These are phyloP conservation scores for Cynaeus angustus DNA, from an alignment of 2,888 invertebrate species.

Conservation along the genomic window DNA sequence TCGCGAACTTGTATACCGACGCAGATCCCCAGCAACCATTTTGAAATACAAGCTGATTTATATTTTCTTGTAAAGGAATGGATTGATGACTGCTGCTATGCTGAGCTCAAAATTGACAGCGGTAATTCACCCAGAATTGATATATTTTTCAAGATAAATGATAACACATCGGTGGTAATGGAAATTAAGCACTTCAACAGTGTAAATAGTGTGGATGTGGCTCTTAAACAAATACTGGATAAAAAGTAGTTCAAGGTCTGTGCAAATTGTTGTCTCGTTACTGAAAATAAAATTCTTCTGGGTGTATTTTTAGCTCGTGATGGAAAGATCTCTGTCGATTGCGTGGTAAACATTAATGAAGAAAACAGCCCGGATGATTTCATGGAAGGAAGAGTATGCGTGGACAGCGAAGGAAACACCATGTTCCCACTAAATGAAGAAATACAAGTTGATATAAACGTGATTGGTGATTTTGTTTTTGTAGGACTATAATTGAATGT, in stretches of 20 bases:
- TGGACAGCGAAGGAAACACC: too few relatives aligned
- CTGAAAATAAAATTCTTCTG: too few relatives aligned
- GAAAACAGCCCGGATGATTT: constrained; percentile 21
- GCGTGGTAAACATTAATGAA: constrained; percentile 33
- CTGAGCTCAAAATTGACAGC: constrained; percentile 27
- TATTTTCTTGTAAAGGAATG: constrained; percentile 30
- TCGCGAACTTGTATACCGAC: constrained; percentile 26
- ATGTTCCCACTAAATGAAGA: too few relatives aligned
- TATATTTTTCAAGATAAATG: constrained; percentile 33
- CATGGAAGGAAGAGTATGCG: too few relatives aligned
- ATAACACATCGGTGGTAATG: constrained; percentile 30
- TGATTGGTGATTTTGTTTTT: constrained; percentile 4
- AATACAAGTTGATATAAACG: too few relatives aligned
- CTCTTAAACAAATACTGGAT: constrained; percentile 22
- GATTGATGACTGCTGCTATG: constrained; percentile 17
- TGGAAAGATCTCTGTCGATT: constrained; percentile 29
- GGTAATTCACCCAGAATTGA: constrained; percentile 18
- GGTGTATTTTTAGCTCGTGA: constrained; percentile 8
- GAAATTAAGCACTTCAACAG: constrained; percentile 31
- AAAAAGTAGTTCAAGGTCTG: too few relatives aligned
- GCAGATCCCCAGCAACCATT: constrained; percentile 27
- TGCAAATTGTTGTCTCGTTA: too few relatives aligned
- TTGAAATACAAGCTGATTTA: constrained; percentile 35
- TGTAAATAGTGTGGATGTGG: constrained; percentile 27
- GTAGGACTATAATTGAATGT: not conserved